Percentiles rank a stretch among this genome's conserved stretches.
Evolutionary conservation across 2,113 vertebrate species (phyloP).

Genomic region (Apus apus): DNA sequence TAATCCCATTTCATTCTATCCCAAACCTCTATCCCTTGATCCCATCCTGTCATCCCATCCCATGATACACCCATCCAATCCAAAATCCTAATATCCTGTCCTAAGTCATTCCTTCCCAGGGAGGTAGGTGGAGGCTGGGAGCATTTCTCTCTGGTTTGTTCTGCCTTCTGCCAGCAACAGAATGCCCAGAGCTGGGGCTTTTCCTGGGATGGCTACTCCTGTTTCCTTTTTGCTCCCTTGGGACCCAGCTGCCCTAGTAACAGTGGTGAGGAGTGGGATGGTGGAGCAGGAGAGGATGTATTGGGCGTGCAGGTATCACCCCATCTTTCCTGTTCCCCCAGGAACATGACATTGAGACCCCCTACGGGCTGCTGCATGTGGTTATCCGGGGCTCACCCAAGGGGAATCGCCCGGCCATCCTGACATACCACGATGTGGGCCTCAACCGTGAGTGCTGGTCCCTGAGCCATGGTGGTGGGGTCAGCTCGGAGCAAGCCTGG

Average conservation of each 20-base stretch:
- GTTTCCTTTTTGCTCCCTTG: neutral
- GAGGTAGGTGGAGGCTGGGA: neutral
- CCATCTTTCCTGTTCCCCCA: slow-evolving; percentile 42
- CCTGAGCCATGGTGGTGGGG: neutral
- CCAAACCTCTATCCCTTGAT: too few species aligned
- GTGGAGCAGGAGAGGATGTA: neutral
- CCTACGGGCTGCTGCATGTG: slow-evolving; percentile 94
- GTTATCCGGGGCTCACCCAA: slow-evolving; percentile 94
- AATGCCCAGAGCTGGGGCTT: neutral
- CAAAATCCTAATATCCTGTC: neutral
- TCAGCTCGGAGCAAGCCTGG: neutral
- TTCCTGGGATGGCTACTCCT: neutral
- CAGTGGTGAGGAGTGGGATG: neutral
- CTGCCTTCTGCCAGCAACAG: neutral
- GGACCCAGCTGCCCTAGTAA: neutral
- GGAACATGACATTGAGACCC: slow-evolving; percentile 97
- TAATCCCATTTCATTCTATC: too few species aligned
- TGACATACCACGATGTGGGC: slow-evolving; percentile 97
- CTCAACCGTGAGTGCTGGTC: slow-evolving; percentile 90
- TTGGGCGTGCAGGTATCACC: neutral
- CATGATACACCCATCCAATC: neutral
- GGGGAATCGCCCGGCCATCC: slow-evolving; percentile 92
- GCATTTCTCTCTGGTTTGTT: neutral
- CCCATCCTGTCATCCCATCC: neutral
- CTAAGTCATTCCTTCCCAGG: too few species aligned